Conservation (phyloP, 2,888 invertebrate species). For the Agrotis clavis region DNA sequence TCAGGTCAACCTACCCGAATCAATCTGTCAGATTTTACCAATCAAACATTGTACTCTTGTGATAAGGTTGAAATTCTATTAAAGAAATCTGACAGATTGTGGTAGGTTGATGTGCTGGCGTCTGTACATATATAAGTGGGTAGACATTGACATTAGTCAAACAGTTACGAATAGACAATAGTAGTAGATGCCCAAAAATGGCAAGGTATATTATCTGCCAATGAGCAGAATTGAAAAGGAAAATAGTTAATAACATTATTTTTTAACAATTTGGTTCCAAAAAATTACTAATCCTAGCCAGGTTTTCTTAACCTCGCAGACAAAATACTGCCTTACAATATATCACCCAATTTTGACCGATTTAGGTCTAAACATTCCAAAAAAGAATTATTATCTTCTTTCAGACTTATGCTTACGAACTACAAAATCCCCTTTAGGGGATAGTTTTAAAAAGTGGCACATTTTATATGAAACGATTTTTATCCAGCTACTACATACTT, state of each 20-base stretch:
- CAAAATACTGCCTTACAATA: slow-evolving; percentile 17
- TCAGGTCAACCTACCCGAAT: too few relatives aligned
- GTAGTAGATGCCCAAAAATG: too few relatives aligned
- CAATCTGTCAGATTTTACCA: too few relatives aligned
- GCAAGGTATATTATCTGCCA: not conserved
- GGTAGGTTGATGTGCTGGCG: too few relatives aligned
- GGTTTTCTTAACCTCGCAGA: slow-evolving; percentile 2
- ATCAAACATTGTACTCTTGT: too few relatives aligned
- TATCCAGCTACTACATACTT: not conserved
- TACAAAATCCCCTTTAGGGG: not conserved
- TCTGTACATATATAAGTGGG: too few relatives aligned
- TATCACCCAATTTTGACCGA: not conserved
- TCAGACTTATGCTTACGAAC: slow-evolving; percentile 2
- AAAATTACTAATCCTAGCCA: not conserved
- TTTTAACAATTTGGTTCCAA: not conserved
- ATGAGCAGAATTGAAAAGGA: not conserved
- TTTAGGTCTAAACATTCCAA: not conserved
- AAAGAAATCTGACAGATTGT: too few relatives aligned
- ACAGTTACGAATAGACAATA: too few relatives aligned
- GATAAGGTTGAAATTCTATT: too few relatives aligned
- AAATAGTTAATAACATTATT: not conserved
- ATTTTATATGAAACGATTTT: not conserved
- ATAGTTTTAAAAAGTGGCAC: slow-evolving; percentile 7
- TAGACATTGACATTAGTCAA: too few relatives aligned
- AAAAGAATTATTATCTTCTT: not conserved